Base-by-base conservation (phyloP, 2,888 invertebrate genomes). In the Eupithecia subfuscata region DNA sequence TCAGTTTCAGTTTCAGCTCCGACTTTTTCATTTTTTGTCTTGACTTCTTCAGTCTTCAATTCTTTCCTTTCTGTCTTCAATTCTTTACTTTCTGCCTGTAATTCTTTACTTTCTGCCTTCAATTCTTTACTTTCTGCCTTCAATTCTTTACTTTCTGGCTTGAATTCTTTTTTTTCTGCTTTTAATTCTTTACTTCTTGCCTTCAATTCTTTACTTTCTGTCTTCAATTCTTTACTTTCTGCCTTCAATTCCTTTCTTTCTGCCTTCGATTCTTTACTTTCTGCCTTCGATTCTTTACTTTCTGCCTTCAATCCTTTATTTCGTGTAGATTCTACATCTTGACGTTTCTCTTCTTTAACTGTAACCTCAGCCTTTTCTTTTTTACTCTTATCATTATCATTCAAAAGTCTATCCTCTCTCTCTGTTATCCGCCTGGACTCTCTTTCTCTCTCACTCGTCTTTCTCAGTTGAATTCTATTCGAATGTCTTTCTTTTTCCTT, bases 341-440 rank as follows among this genome's bases (percentile, higher is more conserved):
- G 6, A 22, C 6, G 16, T 34, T 64, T 68, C 2, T 45, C 68
- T 45, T 43, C 12, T 22, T 40, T 68, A 67, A 40, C 37, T n/a
- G 11, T n/a, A 25, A 7, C 40, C 43, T 68, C 43, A 67, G 37
- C 37, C 65, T 67, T 37, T 40, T n/a, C 37, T 16, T 37, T 67
- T 37, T n/a, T 18, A 67, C 65, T 67, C 65, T 67, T 67, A 40
- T 67, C 65, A 40, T 22, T 67, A 67, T 67, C 65, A 67, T 9
- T 67, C 40, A 67, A n/a, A 37, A 40, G 37, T 67, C 43, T 43
- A 43, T 68, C 43, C n/a, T 43, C 68, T 68, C 68, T 68, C 43
- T 68, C 68, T 12, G 68, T 43, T 43, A 68, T 45, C 18, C 40
- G 37, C 22, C 22, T 68, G 7, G 68, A 68, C 40, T 68, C 68